A percentile compares a stretch with the other conserved stretches of the same genome.
Conservation (phyloP, 1,140 invertebrate species). For the Drosophila nigromelanica region DNA sequence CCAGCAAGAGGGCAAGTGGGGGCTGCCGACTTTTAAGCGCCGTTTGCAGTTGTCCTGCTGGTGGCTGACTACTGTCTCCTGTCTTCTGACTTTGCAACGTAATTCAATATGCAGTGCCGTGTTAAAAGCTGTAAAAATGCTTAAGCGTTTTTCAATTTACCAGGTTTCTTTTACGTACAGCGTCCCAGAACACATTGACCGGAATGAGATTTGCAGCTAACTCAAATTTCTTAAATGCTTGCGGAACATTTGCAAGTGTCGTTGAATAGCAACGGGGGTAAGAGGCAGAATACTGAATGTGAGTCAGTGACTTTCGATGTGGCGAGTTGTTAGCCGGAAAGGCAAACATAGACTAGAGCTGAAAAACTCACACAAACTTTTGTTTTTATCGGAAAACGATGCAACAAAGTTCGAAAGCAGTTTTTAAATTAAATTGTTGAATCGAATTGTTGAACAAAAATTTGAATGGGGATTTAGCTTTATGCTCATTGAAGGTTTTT, state of each 20-base stretch:
- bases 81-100: slow-evolving; percentile 49
- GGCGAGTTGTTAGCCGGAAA: background rate
- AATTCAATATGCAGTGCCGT: slow-evolving; percentile 78
- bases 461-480: too few relatives aligned
- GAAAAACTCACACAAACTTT: background rate
- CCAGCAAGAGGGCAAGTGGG: slow-evolving; percentile 22
- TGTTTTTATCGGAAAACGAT: background rate
- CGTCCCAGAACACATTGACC: slow-evolving; percentile 32
- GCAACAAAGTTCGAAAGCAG: background rate
- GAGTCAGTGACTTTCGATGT: background rate
- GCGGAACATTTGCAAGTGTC: slow-evolving; percentile 62
- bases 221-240: slow-evolving; percentile 69
- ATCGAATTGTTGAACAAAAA: too few relatives aligned
- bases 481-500: too few relatives aligned
- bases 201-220: slow-evolving; percentile 74
- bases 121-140: slow-evolving; percentile 81
- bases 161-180: slow-evolving; percentile 69
- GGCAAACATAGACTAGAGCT: background rate
- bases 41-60: slow-evolving; percentile 38
- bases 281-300: background rate
- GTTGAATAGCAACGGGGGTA: background rate
- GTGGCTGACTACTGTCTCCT: background rate
- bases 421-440: background rate
- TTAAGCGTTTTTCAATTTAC: slow-evolving; percentile 81
- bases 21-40: slow-evolving; percentile 41